phyloP scores from a whole-genome alignment of 2,113 vertebrate species.

The Setophaga coronata region DNA sequence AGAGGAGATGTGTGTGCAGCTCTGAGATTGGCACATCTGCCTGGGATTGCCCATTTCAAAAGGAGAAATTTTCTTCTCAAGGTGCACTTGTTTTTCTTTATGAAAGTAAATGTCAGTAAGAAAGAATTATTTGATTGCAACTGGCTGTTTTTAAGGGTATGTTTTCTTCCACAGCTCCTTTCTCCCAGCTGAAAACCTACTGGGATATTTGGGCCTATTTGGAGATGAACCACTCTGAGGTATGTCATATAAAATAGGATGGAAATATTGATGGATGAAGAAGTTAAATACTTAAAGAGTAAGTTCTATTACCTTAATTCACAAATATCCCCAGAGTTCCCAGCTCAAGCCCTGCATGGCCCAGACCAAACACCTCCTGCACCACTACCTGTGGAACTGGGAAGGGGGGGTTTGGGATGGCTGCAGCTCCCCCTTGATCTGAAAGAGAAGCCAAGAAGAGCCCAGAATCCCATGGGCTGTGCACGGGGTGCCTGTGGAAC shows the following conservation, averaged over 20 bases:
- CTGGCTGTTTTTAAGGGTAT: background rate
- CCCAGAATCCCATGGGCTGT: background rate
- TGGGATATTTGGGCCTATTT: rapidly evolving
- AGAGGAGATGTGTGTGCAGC: background rate
- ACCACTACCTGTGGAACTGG: background rate
- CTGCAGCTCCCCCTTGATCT: background rate
- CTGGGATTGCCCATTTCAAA: background rate
- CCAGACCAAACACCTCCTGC: background rate
- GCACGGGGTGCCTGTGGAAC: background rate
- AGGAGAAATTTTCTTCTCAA: background rate
- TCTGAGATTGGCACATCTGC: background rate
- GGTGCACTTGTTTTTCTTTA: background rate
- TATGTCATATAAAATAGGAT: background rate
- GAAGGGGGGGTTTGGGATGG: background rate
- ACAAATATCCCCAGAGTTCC: background rate
- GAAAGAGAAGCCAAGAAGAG: background rate
- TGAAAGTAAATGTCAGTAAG: background rate
- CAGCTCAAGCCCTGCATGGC: background rate
- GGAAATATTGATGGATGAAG: background rate
- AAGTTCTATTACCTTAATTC: background rate
- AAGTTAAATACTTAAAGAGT: background rate
- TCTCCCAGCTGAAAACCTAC: background rate
- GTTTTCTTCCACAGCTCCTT: background rate
- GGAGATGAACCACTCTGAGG: background rate
- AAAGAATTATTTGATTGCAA: background rate